Conservation (phyloP, 2,113 vertebrate genomes). For the Salminus brasiliensis region DNA sequence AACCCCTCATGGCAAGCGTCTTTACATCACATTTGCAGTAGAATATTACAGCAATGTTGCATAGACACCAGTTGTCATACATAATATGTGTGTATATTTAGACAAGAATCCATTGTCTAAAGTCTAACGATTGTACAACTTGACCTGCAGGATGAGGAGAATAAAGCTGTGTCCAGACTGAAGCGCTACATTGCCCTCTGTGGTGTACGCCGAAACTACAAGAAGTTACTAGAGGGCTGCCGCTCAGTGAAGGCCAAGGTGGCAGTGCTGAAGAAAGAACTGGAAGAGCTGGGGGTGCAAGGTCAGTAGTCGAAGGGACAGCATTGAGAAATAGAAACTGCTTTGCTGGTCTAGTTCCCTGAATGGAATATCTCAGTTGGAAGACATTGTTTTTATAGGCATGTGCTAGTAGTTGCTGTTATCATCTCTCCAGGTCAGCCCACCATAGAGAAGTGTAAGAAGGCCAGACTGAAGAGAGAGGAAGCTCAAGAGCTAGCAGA, state of each 20-base stretch:
- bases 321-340: background rate
- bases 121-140: too few relatives aligned
- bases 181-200: conserved; percentile 86
- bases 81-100: too few relatives aligned
- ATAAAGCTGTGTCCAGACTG: conserved; percentile 72
- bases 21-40: too few relatives aligned
- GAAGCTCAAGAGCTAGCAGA: conserved; percentile 81
- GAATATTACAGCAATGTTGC: too few relatives aligned
- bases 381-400: background rate
- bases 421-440: conserved; percentile 73
- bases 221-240: conserved; percentile 80
- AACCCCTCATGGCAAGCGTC: too few relatives aligned
- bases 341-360: too few relatives aligned
- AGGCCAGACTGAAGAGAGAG: conserved; percentile 75
- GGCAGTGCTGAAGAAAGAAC: conserved; percentile 76
- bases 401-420: background rate
- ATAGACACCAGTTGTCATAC: too few relatives aligned
- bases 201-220: conserved; percentile 82
- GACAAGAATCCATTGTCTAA: too few relatives aligned
- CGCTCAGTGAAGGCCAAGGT: conserved; percentile 72
- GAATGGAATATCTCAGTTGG: conserved; percentile 1
- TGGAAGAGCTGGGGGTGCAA: conserved; percentile 82
- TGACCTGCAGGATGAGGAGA: conserved; percentile 55
- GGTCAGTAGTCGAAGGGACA: conserved; percentile 69
- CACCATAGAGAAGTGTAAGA: conserved; percentile 83